Evolutionary conservation across 2,888 invertebrate genomes (phyloP).

Genomic region (Drosophila longiperda): DNA sequence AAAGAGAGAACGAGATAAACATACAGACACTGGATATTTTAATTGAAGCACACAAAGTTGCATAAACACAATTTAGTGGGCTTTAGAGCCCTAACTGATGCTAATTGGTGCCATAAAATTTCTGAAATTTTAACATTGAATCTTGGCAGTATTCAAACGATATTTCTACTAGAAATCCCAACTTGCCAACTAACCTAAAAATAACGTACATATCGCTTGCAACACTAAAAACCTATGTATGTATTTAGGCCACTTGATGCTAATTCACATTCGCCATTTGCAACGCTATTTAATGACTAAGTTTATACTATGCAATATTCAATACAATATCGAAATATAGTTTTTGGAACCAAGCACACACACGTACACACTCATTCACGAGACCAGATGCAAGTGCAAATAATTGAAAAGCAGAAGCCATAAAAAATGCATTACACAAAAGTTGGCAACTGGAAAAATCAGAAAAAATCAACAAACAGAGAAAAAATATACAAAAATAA

Average conservation of each 20-base stretch:
- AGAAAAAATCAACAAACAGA: conserved; percentile 9
- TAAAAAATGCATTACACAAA: conserved; percentile 63
- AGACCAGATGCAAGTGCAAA: conserved; percentile 62
- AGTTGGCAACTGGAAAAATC: conserved; percentile 55
- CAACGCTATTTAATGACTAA: conserved; percentile 32
- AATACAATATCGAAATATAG: conserved; percentile 5
- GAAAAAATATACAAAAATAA: conserved; percentile 11
- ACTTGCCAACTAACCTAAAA: background rate
- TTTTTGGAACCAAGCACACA: background rate
- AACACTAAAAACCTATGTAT: background rate
- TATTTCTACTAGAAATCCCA: background rate
- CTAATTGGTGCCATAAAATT: background rate
- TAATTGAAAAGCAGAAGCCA: conserved; percentile 61
- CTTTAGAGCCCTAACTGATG: background rate
- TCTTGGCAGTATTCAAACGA: background rate
- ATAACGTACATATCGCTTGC: background rate
- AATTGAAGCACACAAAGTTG: background rate
- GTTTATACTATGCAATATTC: conserved; percentile 13
- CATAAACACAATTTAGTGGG: background rate
- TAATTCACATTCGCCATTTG: conserved; percentile 11
- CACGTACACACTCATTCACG: conserved; percentile 11
- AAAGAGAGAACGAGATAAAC: background rate
- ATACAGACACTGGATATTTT: background rate
- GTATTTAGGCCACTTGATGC: background rate
- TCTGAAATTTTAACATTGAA: background rate